Evolutionary conservation across 2,797 vertebrate species (phyloP).

Genomic region (Sylvia borin): DNA sequence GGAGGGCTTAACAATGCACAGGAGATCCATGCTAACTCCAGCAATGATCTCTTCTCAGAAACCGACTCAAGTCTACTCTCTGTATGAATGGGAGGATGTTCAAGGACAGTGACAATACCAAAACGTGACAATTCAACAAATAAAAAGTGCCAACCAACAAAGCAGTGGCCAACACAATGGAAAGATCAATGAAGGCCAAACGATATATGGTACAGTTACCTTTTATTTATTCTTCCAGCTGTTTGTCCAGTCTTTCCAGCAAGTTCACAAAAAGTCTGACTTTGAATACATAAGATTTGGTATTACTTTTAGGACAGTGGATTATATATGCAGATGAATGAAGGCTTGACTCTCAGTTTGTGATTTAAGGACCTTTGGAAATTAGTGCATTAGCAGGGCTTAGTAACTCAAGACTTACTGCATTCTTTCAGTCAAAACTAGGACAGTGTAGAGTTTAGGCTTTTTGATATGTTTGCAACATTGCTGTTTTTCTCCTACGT

Average conservation of each 20-base stretch:
- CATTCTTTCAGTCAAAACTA: not conserved
- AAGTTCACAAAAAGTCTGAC: not conserved
- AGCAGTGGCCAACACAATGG: not conserved
- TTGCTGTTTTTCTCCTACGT: not conserved
- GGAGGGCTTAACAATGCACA: not conserved
- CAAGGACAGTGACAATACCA: not conserved
- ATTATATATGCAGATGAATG: not conserved
- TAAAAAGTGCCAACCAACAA: not conserved
- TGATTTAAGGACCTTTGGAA: not conserved
- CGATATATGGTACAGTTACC: not conserved
- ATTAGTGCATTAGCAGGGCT: not conserved
- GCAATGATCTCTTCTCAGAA: not conserved
- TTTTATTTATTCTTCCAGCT: conserved; percentile 31
- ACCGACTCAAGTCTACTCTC: not conserved
- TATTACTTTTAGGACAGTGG: not conserved
- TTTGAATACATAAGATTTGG: not conserved
- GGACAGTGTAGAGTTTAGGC: not conserved
- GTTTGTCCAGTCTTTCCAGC: conserved; percentile 8
- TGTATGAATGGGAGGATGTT: not conserved
- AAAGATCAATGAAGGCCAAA: not conserved
- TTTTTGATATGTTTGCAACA: not conserved
- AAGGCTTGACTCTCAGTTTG: not conserved
- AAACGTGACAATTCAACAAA: not conserved
- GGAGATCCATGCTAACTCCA: not conserved
- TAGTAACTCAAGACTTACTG: not conserved